Evolutionary conservation across 2,888 invertebrate species (phyloP), one percentile per base, ranked within the genome.

Genomic region (Campopleginae sp.): DNA sequence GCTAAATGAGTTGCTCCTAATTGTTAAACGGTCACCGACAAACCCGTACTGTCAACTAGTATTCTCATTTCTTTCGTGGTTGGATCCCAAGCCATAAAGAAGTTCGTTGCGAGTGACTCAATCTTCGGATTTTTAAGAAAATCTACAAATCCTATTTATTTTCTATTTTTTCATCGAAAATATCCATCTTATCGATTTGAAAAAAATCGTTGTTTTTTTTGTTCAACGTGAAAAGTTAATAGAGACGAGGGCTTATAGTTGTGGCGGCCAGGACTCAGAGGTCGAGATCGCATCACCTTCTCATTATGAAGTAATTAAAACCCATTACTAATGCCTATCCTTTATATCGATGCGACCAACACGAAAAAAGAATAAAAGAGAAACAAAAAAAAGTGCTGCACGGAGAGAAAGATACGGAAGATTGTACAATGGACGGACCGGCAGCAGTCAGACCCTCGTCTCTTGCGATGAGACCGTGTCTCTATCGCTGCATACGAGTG

Each of bases 221-320:
- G 42, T 23, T 68, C 19, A 23, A 61, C 38, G 42, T 65, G 31
- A 44, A 17, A 31, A 78, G 19, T 44, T 75, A 44, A 72, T 51
- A 51, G 58, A 83, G 85, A 82, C 82, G 84, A 87, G 87, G 80
- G 88, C 80, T 86, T 86, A 87, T 87, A 89, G 90, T 90, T 88
- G 89, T 90, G 92, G 91, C 91, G 91, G 91, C 92, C 90, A 44
- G 51, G 89, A 86, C 88, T 88, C 88, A 88, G 87, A 86, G 90
- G 91, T 90, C 90, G 91, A 58, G 80, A 88, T 87, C 80, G 86
- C 91, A 91, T 91, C 91, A 92, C 88, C 90, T 89, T 90, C 93
- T 93, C 93, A 93, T 93, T 93, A 93, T 92, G 91, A 92, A 93
- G 92, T 93, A 93, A 93, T 93, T 93, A 93, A 93, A 93, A 93